A percentile compares a stretch with the other conserved stretches of the same genome.
Conservation (phyloP, 2,113 vertebrate genomes). For the Glaucidium brasilianum region DNA sequence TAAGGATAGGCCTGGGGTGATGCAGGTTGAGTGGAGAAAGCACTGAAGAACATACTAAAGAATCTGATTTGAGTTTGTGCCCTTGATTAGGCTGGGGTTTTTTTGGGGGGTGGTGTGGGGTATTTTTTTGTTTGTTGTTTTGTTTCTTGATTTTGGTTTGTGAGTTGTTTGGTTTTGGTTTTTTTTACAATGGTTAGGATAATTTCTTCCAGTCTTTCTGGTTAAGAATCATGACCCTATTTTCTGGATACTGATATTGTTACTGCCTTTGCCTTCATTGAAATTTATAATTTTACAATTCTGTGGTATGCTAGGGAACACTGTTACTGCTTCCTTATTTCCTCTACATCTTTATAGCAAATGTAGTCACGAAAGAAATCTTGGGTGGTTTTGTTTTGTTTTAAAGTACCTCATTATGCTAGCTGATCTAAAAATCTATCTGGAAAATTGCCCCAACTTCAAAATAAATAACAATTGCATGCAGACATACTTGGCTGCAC, state of each 20-base stretch:
- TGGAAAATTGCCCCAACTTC: background rate
- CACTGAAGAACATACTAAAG: background rate
- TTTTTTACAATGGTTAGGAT: background rate
- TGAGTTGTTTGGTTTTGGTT: background rate
- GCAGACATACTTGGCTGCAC: background rate
- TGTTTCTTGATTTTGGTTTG: background rate
- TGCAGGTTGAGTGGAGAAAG: background rate
- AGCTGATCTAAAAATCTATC: background rate
- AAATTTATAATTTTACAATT: background rate
- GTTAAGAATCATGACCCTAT: background rate
- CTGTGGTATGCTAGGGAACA: background rate
- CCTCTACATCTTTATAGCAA: background rate
- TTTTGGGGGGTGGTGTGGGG: background rate
- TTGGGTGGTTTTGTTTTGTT: background rate
- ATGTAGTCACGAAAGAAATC: background rate
- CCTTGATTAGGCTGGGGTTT: background rate
- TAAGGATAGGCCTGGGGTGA: background rate
- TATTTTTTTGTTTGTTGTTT: background rate
- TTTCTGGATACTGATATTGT: background rate
- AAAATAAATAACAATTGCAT: conserved; percentile 9
- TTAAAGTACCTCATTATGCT: background rate
- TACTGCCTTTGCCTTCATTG: background rate
- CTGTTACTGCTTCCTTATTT: background rate
- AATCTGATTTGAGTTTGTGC: background rate
- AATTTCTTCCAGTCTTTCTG: background rate